These are phyloP conservation scores for Tragelaphus buxtoni DNA, from an alignment of 2,113 vertebrate species.

Conservation along the genomic window DNA sequence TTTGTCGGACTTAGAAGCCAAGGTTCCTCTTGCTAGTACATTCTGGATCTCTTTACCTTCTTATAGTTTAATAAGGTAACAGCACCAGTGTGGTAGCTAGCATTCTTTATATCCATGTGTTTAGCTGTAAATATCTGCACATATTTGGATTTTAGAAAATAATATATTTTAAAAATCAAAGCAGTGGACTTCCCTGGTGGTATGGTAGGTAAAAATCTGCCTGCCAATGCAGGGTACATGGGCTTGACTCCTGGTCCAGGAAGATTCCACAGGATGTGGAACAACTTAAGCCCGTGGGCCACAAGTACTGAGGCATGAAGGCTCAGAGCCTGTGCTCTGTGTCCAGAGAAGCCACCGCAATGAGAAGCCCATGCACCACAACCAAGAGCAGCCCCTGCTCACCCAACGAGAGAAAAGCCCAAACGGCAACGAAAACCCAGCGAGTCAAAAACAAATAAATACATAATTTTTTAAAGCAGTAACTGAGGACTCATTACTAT, in stretches of 20 bases:
- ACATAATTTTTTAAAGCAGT: not conserved
- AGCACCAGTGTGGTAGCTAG: not conserved
- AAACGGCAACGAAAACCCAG: rapidly evolving
- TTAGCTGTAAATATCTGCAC: not conserved
- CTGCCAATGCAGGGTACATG: not conserved
- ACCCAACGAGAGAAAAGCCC: not conserved
- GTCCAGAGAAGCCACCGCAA: not conserved
- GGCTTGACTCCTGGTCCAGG: not conserved
- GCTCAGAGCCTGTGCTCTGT: not conserved
- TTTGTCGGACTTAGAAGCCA: not conserved
- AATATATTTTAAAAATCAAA: not conserved
- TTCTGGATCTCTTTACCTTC: not conserved
- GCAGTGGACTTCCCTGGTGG: not conserved
- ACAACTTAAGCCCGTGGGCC: not conserved
- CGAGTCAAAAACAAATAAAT: not conserved
- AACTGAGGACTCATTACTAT: not conserved
- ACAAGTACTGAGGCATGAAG: not conserved
- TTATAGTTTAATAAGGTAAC: not conserved
- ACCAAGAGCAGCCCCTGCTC: not conserved
- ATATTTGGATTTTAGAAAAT: not conserved
- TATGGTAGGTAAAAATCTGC: not conserved
- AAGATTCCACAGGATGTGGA: not conserved
- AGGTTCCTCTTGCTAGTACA: not conserved
- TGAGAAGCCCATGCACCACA: not conserved
- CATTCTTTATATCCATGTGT: not conserved